These are phyloP conservation scores for Ashinkailepas kermadecensis DNA, from an alignment of 2,888 invertebrate genomes.

Conservation along the genomic window DNA sequence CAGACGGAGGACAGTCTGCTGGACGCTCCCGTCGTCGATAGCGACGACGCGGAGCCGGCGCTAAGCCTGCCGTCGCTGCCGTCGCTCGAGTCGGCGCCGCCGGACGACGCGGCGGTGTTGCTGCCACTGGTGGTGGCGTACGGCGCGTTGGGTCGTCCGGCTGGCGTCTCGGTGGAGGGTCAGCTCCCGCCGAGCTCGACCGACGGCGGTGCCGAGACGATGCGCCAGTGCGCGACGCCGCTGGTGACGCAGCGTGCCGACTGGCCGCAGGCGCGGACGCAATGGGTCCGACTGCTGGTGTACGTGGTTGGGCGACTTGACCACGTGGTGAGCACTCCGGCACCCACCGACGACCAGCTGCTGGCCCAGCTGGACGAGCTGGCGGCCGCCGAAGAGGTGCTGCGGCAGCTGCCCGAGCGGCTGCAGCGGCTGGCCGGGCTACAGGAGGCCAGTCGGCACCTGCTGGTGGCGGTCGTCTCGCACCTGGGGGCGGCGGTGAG, in stretches of 20 bases:
- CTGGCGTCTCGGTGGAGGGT: background rate
- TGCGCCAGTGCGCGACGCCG: background rate
- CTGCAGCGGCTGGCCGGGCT: background rate
- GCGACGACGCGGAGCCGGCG: background rate
- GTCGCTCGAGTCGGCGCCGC: background rate
- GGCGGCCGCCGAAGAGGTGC: background rate
- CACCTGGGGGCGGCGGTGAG: background rate
- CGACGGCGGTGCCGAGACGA: background rate
- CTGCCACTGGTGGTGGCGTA: background rate
- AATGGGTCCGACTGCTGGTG: background rate
- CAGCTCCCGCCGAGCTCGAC: background rate
- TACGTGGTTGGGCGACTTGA: background rate
- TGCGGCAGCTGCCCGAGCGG: slow-evolving; percentile 6
- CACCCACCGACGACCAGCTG: background rate
- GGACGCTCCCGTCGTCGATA: background rate
- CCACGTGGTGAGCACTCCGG: background rate
- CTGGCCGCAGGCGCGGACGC: background rate
- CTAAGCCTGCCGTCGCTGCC: slow-evolving; percentile 3
- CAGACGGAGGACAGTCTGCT: slow-evolving; percentile 9
- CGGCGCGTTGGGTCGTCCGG: background rate
- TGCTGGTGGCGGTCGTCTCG: background rate
- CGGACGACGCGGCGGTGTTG: background rate
- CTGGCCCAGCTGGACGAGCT: slow-evolving; percentile 2
- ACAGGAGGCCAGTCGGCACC: background rate
- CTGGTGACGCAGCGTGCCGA: background rate